These are phyloP conservation scores for Spea bombifrons DNA, from an alignment of 2,113 vertebrate genomes.

Conservation along the genomic window DNA sequence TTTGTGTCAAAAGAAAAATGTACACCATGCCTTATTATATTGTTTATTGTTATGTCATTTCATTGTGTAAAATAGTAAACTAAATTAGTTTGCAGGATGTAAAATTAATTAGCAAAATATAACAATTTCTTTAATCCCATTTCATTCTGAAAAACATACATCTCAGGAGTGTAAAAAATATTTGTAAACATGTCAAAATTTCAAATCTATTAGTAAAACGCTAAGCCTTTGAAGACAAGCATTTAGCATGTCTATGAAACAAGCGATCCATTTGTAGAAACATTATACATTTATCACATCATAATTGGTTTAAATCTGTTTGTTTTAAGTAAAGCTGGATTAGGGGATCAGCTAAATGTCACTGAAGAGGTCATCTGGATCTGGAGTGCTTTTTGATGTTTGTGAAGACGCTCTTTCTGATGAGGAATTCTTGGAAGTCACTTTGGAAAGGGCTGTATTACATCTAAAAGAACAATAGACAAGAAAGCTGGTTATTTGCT, in stretches of 20 bases:
- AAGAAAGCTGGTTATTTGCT: constrained; percentile 14
- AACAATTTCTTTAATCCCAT: background rate
- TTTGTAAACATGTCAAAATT: constrained; percentile 3
- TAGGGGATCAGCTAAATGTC: constrained; percentile 67
- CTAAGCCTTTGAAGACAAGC: background rate
- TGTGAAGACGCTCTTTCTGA: constrained; percentile 61
- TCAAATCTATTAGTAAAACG: background rate
- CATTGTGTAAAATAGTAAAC: too few species aligned
- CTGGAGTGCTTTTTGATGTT: constrained; percentile 61
- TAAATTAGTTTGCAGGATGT: too few species aligned
- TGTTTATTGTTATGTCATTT: too few species aligned
- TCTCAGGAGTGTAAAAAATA: background rate
- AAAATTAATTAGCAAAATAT: too few species aligned
- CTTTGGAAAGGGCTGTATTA: constrained; percentile 52
- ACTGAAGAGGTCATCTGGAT: constrained; percentile 77
- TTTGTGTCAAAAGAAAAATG: too few species aligned
- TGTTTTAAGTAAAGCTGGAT: constrained; percentile 27
- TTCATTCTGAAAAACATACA: background rate
- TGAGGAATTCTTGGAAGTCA: constrained; percentile 52
- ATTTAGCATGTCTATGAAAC: constrained; percentile 9
- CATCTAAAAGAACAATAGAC: constrained; percentile 58
- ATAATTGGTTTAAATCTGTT: constrained; percentile 33
- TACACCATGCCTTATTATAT: too few species aligned
- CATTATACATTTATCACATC: constrained; percentile 29
- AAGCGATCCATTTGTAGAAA: constrained; percentile 23